Conservation (phyloP, 2,888 invertebrate genomes). For the Tanaodytes sp. region DNA sequence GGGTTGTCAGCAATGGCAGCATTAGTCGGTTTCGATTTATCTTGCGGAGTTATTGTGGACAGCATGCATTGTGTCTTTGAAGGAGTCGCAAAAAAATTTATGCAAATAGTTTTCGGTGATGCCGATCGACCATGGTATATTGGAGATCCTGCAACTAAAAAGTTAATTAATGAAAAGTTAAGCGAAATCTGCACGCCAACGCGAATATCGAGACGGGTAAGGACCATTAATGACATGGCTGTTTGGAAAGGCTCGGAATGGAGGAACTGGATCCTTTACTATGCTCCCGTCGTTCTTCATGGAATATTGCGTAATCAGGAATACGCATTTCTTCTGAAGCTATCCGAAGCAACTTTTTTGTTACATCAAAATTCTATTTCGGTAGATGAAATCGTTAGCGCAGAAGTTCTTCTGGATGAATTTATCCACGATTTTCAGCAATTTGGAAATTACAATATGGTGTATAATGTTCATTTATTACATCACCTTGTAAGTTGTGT, state of each 20-base stretch:
- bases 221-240: too few species aligned
- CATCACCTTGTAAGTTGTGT: slow-evolving; percentile 17
- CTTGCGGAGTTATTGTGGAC: too few species aligned
- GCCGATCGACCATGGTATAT: slow-evolving; percentile 1
- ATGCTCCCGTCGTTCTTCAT: slow-evolving; percentile 3
- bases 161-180: slow-evolving; percentile 2
- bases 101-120: slow-evolving; percentile 2
- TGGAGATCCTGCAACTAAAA: not conserved
- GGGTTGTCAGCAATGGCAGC: too few species aligned
- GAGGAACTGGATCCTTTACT: slow-evolving; percentile 35
- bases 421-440: slow-evolving; percentile 17
- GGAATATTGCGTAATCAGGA: not conserved
- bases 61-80: too few species aligned
- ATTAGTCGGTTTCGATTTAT: too few species aligned
- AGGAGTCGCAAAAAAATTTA: slow-evolving; percentile 5
- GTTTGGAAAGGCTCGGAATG: slow-evolving; percentile 38
- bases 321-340: not conserved
- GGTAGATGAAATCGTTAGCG: slow-evolving; percentile 13
- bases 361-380: slow-evolving; percentile 23
- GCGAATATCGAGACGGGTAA: slow-evolving; percentile 5
- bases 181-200: slow-evolving; percentile 9
- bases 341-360: slow-evolving; percentile 18
- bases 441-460: slow-evolving; percentile 19
- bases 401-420: slow-evolving; percentile 15
- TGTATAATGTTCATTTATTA: slow-evolving; percentile 22